Evolutionary conservation across 2,113 vertebrate species (phyloP), one percentile per base, ranked within the genome.

Genomic region (Hippoglossus stenolepis): DNA sequence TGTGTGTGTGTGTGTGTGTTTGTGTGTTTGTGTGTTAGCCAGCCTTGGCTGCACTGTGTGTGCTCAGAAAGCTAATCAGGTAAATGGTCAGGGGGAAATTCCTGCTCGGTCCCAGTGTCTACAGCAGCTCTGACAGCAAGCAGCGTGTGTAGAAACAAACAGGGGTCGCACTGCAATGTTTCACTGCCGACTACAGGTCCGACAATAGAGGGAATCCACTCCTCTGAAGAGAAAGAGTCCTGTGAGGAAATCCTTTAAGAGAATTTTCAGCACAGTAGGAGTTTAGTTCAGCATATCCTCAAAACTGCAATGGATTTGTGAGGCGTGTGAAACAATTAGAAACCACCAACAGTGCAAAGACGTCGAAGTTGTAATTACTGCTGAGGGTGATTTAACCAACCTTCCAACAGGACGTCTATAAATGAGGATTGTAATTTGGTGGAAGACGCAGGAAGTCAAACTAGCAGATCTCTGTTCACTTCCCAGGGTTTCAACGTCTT

Each of bases 41-140:
- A 77, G 84, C 60, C 76, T 90, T 82, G 84, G 82, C 83, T 77
- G 73, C 4, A 10, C 65, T 61, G 65, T 31, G 69, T 91, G 85
- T 89, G 86, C 85, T 75, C 75, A 77, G 87, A 90, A 90, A 92
- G 83, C 82, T 86, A 90, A 93, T 94, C 87, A 87, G 69, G 84
- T 89, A 91, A 93, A 84, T 89, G 90, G 87, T 87, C 78, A 80
- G 84, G 74, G 81, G 85, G 87, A 89, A 76, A 87, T 79, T 91
- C 86, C 85, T 80, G 79, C 73, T 69, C 26, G 14, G 65, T 77
- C 73, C 61, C 76, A 60, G 66, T 61, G 81, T 79, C 73, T 85
- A 47, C 65, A 70, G 76, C 83, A 67, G 77, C 64, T 76, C 62
- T 73, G 61, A 75, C 26, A 83, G 49, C 17, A 51, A 18, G 59